These are phyloP conservation scores for Steromphala cineraria DNA, from an alignment of 2,888 invertebrate species.

Conservation along the genomic window DNA sequence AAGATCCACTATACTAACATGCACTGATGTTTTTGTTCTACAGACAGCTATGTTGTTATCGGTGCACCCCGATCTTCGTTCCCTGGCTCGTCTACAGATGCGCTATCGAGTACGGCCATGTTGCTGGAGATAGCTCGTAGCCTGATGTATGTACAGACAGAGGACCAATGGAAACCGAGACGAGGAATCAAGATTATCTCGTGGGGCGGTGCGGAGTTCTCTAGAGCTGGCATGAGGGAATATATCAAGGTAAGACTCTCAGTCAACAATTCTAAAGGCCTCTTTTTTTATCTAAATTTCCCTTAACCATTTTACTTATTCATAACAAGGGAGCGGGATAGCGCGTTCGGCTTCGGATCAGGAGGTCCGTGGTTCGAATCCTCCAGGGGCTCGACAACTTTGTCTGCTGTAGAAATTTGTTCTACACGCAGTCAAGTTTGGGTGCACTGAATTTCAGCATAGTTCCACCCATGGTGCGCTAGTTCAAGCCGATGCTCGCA, in stretches of 20 bases:
- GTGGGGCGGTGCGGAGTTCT: constrained; percentile 53
- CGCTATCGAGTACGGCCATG: constrained; percentile 44
- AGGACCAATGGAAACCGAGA: constrained; percentile 55
- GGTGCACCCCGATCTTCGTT: constrained; percentile 48
- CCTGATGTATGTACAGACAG: constrained; percentile 39
- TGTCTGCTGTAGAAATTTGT: no score
- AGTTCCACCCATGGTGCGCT: no score
- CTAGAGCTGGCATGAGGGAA: constrained; percentile 43
- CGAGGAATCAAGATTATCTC: constrained; percentile 53
- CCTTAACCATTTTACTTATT: no score
- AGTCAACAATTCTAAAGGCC: no score
- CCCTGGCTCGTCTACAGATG: constrained; percentile 32
- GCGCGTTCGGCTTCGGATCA: no score
- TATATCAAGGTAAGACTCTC: constrained; percentile 42
- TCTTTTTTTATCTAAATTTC: no score
- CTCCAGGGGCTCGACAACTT: no score
- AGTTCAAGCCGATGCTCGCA: no score
- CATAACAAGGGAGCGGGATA: no score
- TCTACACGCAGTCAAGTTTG: no score
- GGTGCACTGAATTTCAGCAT: no score
- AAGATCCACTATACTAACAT: background rate
- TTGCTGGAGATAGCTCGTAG: constrained; percentile 51
- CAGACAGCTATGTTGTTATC: constrained; percentile 56
- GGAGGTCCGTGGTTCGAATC: no score
- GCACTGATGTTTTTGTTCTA: background rate